A percentile compares a stretch with the other conserved stretches of the same genome.
Conservation (phyloP, 2,888 invertebrate species). For the Drosophila neotestacea region DNA sequence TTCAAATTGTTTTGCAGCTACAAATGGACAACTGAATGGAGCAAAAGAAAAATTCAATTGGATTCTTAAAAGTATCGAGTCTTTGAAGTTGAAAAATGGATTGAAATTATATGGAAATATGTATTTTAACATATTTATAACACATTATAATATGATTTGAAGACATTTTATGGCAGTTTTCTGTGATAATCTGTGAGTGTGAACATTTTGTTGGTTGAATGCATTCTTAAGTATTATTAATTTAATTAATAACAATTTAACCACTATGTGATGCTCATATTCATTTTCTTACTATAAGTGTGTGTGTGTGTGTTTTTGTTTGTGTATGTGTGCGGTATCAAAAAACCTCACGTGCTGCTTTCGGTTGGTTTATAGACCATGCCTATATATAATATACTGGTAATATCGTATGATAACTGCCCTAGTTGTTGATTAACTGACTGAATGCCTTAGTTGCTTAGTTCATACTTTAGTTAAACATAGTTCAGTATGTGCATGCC, state of each 20-base stretch:
- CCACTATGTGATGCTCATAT: conserved; percentile 64
- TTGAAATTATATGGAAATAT: conserved; percentile 12
- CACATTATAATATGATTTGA: conserved; percentile 31
- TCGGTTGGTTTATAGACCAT: conserved; percentile 2
- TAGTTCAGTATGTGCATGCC: conserved; percentile 74
- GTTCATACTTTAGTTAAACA: conserved; percentile 46
- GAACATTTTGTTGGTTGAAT: conserved; percentile 49
- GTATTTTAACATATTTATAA: conserved; percentile 22
- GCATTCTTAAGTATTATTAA: conserved; percentile 26
- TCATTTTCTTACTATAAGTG: conserved; percentile 32
- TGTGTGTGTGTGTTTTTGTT: conserved; percentile 26
- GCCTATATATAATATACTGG: conserved; percentile 22
- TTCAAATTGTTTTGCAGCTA: conserved; percentile 40
- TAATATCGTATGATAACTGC: conserved; percentile 44
- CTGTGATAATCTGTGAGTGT: conserved; percentile 35
- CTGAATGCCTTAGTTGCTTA: conserved; percentile 41
- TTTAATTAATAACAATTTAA: conserved; percentile 70
- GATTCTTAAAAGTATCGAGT: conserved; percentile 39
- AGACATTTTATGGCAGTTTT: conserved; percentile 71
- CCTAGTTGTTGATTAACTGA: conserved; percentile 33
- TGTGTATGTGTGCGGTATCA: conserved; percentile 40
- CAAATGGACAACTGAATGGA: conserved; percentile 35
- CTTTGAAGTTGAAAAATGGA: conserved; percentile 21
- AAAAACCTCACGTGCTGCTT: conserved; percentile 46
- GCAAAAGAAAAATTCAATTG: not conserved